Evolutionary conservation across 1,140 invertebrate genomes (phyloP).

Genomic region (Asobara japonica): DNA sequence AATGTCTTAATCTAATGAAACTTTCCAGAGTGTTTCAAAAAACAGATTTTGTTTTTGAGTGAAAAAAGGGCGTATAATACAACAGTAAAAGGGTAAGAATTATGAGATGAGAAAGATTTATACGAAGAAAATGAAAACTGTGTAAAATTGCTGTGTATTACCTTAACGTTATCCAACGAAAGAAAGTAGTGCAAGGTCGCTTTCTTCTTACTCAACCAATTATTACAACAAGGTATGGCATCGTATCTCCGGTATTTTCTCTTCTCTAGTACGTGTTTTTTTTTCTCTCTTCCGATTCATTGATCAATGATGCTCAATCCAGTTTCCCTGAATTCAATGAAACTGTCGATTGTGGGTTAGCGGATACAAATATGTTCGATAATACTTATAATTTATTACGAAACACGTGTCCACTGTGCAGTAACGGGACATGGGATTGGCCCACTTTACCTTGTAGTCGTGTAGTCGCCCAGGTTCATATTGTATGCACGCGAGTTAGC

Average conservation of each 20-base stretch:
- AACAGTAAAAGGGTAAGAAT: no score
- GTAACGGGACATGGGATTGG: constrained; percentile 54
- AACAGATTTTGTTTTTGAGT: no score
- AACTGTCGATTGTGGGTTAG: background rate
- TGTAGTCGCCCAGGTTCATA: constrained; percentile 32
- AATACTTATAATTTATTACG: constrained; percentile 18
- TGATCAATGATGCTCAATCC: background rate
- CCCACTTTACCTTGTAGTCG: constrained; percentile 46
- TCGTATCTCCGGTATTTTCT: background rate
- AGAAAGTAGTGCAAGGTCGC: constrained; percentile 58
- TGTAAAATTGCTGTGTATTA: constrained; percentile 54
- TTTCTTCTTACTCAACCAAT: constrained; percentile 59
- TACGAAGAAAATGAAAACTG: constrained; percentile 11
- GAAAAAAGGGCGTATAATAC: no score
- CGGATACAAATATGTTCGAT: constrained; percentile 16
- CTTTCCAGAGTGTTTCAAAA: no score
- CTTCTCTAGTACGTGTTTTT: background rate
- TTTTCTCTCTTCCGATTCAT: background rate
- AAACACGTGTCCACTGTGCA: constrained; percentile 48
- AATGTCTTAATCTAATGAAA: no score
- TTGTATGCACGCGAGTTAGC: constrained; percentile 21
- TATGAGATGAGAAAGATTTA: background rate
- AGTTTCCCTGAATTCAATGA: constrained; percentile 6
- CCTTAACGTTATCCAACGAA: constrained; percentile 56
- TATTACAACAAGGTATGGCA: constrained; percentile 43